These are phyloP conservation scores for Acanthiza pusilla DNA, from an alignment of 2,797 vertebrate species.

Conservation along the genomic window DNA sequence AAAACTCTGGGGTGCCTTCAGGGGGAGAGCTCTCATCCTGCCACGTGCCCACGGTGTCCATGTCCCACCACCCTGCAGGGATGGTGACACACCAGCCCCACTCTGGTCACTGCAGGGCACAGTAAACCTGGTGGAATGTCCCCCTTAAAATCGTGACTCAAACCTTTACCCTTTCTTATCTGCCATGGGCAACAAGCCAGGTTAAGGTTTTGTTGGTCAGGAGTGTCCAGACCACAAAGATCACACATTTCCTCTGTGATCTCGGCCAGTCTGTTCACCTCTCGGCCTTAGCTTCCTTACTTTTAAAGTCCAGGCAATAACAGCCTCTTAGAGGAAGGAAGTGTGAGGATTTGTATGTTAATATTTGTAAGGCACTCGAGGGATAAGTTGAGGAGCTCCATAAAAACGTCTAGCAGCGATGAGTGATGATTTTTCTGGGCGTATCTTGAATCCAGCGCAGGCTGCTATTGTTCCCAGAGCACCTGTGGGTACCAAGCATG, in stretches of 20 bases:
- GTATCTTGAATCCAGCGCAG: not conserved
- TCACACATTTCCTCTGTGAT: slow-evolving; percentile 23
- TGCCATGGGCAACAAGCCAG: not conserved
- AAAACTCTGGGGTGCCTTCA: not conserved
- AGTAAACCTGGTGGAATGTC: not conserved
- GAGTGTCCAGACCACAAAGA: not conserved
- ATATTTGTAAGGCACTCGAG: slow-evolving; percentile 7
- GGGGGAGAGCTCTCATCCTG: not conserved
- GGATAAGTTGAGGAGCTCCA: slow-evolving; percentile 9
- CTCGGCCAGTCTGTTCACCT: not conserved
- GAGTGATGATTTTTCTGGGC: slow-evolving; percentile 10
- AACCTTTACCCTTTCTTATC: not conserved
- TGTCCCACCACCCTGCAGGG: not conserved
- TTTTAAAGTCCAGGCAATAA: slow-evolving; percentile 17
- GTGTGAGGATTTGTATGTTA: not conserved
- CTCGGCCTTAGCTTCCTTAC: not conserved
- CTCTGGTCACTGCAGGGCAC: not conserved
- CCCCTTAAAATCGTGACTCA: not conserved
- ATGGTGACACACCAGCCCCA: not conserved
- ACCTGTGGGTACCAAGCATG: not conserved
- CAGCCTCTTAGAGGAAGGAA: slow-evolving; percentile 48
- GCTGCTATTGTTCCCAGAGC: not conserved
- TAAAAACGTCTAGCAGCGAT: slow-evolving; percentile 1
- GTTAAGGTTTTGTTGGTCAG: not conserved
- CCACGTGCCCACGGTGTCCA: accelerated